Conservation (phyloP, 2,113 vertebrate genomes). For the Syngnathus floridae region DNA sequence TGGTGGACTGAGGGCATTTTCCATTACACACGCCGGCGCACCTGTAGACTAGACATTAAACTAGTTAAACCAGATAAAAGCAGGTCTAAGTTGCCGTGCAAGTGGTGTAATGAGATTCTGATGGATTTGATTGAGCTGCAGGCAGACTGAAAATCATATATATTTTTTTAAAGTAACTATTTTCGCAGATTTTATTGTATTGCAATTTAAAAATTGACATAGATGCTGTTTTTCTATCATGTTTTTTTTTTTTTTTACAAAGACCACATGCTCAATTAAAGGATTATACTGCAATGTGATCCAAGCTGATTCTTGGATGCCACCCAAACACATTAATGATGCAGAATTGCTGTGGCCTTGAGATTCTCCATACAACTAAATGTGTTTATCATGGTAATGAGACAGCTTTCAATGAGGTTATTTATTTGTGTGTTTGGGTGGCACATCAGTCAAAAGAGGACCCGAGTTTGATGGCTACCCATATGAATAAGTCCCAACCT, state of each 20-base stretch:
- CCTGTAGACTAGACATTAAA: too few relatives aligned
- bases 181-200: neutral
- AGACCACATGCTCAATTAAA: slow-evolving; percentile 17
- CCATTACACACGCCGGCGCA: too few relatives aligned
- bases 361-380: slow-evolving; percentile 45
- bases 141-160: neutral
- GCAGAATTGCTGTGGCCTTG: slow-evolving; percentile 14
- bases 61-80: too few relatives aligned
- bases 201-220: neutral
- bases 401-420: slow-evolving; percentile 17
- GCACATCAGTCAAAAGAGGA: slow-evolving; percentile 7
- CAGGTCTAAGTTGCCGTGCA: too few relatives aligned
- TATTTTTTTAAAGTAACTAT: neutral
- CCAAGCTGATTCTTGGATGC: slow-evolving; percentile 7
- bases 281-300: slow-evolving; percentile 24
- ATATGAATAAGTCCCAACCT: slow-evolving; percentile 61
- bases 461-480: slow-evolving; percentile 38
- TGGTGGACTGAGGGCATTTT: too few relatives aligned
- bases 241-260: slow-evolving; percentile 4
- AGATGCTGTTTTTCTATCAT: neutral
- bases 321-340: slow-evolving; percentile 43
- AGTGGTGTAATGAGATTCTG: too few relatives aligned
- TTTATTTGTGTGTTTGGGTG: slow-evolving; percentile 37
- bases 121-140: neutral
- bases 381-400: slow-evolving; percentile 51